Evolutionary conservation across 2,797 vertebrate genomes (phyloP).

Genomic region (Fringilla coelebs): DNA sequence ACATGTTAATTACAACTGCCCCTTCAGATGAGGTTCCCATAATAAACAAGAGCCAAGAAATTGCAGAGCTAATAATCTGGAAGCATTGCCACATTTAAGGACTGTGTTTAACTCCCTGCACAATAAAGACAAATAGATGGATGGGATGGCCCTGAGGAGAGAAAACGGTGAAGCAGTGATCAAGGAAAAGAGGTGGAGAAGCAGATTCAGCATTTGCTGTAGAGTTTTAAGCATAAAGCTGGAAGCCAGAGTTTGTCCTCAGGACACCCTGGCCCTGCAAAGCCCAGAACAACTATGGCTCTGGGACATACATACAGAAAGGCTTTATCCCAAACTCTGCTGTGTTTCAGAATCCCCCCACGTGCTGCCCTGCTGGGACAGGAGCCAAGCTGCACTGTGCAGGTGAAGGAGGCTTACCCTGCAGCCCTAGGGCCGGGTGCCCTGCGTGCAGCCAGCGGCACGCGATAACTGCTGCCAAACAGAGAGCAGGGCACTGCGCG

Average conservation of each 20-base stretch:
- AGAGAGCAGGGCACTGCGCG: accelerated
- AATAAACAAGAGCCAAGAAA: slow-evolving; percentile 7
- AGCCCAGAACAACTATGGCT: not conserved
- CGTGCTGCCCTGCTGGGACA: not conserved
- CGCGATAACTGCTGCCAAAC: accelerated
- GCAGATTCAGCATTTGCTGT: not conserved
- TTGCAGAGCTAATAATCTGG: slow-evolving; percentile 21
- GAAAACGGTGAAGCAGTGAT: not conserved
- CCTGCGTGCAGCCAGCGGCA: not conserved
- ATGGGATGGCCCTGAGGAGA: not conserved
- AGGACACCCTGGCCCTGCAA: not conserved
- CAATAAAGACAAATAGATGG: not conserved
- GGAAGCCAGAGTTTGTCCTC: not conserved
- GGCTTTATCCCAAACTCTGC: not conserved
- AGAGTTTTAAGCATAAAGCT: not conserved
- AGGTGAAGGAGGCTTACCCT: not conserved
- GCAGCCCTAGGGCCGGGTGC: accelerated
- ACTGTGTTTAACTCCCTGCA: not conserved
- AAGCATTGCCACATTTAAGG: not conserved
- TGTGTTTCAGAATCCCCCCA: not conserved
- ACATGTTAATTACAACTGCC: not conserved
- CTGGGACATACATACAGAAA: accelerated
- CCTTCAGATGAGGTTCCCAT: slow-evolving; percentile 18
- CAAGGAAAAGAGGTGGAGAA: not conserved
- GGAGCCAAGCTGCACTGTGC: not conserved